Conservation (phyloP, 2,888 invertebrate species). For the Euphydryas editha region DNA sequence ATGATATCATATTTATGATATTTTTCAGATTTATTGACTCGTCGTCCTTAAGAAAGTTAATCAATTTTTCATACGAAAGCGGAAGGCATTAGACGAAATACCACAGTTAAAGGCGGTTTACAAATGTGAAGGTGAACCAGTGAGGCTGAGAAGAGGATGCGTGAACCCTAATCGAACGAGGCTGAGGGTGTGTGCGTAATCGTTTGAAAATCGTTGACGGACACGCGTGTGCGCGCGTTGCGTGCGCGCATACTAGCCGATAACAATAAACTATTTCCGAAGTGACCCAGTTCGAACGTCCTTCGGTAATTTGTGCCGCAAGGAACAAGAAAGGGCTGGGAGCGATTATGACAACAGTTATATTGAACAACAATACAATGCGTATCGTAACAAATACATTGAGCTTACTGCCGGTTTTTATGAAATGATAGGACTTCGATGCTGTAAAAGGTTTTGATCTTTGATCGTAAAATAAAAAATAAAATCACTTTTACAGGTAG, state of each 20-base stretch:
- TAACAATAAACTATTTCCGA: slow-evolving; percentile 84
- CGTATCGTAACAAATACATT: slow-evolving; percentile 57
- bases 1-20: slow-evolving; percentile 69
- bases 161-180: slow-evolving; percentile 67
- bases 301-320: slow-evolving; percentile 81
- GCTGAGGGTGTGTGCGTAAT: slow-evolving; percentile 61
- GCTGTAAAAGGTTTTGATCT: slow-evolving; percentile 35
- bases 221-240: slow-evolving; percentile 61
- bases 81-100: slow-evolving; percentile 65
- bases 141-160: slow-evolving; percentile 67
- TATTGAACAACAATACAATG: slow-evolving; percentile 57
- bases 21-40: slow-evolving; percentile 71
- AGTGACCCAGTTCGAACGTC: slow-evolving; percentile 83
- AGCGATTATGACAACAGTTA: slow-evolving; percentile 67
- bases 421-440: slow-evolving; percentile 48
- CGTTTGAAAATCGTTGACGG: slow-evolving; percentile 68
- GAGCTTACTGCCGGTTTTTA: slow-evolving; percentile 59
- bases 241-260: slow-evolving; percentile 80
- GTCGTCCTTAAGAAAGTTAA: slow-evolving; percentile 75
- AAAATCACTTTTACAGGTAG: slow-evolving; percentile 26
- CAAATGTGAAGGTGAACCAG: slow-evolving; percentile 72
- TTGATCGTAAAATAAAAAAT: slow-evolving; percentile 49
- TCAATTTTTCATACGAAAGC: slow-evolving; percentile 66
- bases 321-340: slow-evolving; percentile 82
- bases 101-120: slow-evolving; percentile 54